Base-by-base conservation (phyloP, 2,797 vertebrate genomes). In the Vespertilio murinus region DNA sequence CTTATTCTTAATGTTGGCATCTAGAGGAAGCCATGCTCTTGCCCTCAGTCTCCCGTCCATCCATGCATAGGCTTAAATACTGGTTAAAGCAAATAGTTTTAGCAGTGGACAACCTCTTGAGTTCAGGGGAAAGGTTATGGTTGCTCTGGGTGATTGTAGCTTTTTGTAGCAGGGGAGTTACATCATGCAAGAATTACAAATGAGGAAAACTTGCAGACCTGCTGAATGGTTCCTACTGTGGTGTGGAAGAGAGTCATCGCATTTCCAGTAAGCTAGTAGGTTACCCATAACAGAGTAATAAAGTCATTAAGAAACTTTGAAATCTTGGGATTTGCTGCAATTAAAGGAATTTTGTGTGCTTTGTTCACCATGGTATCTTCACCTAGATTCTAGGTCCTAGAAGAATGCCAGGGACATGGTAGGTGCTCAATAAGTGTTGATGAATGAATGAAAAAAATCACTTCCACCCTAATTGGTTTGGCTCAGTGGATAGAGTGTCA, bases 1-100 rank as follows among this genome's bases (percentile, higher is more conserved):
- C 52, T 91, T 94, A 78, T 94, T 47, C 69, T 93, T 97, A 64
- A 45, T 73, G 73, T 88, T 8, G 28, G 59, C 91, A 42, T 93
- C 42, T 61, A 56, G 14, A 42, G 25, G 56, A 91, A 89, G 73
- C 56, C 38, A 35, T 22, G 59, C 38, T 81, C 84, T 91, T 94
- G 87, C 67, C 56, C 67, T 93, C 75, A 18, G 56, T 74, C 52
- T 52, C 75, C 64, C 77, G 38, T 65, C 28, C 0, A 1, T 89
- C 38, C 38, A 54, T 28, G 49, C 25, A 40, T 67, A 70, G 49
- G 23, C 54, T 73, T 93, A 33, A n/a, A 81, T 74, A 78, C 12
- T 92, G 80, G 0, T 25, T 22, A 91, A 83, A 75, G 89, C 42
- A 78, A 82, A 90, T 40, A n/a, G 33, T 89, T 91, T 91, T 22